Evolutionary conservation across 2,888 invertebrate genomes (phyloP), one percentile per base, ranked within the genome.

Genomic region (Cinara cedri): DNA sequence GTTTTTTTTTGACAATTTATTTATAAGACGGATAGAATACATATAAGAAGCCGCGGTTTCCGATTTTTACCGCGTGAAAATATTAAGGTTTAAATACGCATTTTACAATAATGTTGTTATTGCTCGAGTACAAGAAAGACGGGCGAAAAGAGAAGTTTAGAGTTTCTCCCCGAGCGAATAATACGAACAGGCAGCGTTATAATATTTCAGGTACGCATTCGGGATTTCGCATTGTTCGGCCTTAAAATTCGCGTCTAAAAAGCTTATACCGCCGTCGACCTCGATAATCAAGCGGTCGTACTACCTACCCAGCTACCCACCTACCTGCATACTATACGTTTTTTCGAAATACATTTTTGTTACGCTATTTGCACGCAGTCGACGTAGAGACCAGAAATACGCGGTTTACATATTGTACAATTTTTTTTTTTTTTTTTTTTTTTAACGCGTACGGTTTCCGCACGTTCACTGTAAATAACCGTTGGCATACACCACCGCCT

Each of bases 21-120:
- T 65, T 51, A 21, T 6, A 34, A 34, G 34, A 54, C 44, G 44
- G 55, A 44, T 55, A n/a, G 13, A 54, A n/a, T 65, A n/a, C n/a
- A n/a, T n/a, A n/a, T n/a, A 51, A 74, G 54, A 74, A 74, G 21
- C 42, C 54, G 42, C 65, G 21, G 54, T 44, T 75, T 65, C 55
- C 44, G 24, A 75, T 75, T 75, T 44, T 51, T 19, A 44, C 44
- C 42, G 14, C 9, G 34, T 3, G 34, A 34, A 34, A 34, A 34
- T 34, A 34, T 4, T 6, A n/a, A n/a, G 6, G 34, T 34, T 34
- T 34, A 34, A 34, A 34, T 4, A 34, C 34, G 34, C 34, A 34
- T 34, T 4, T n/a, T 34, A 34, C 34, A 34, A 34, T 34, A n/a
- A n/a, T n/a, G n/a, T n/a, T 34, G 6, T 34, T 34, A 34, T 34